Evolutionary conservation across 64 coral and sea anemone species (phyloP).

Genomic region (Stylophora pistillata): DNA sequence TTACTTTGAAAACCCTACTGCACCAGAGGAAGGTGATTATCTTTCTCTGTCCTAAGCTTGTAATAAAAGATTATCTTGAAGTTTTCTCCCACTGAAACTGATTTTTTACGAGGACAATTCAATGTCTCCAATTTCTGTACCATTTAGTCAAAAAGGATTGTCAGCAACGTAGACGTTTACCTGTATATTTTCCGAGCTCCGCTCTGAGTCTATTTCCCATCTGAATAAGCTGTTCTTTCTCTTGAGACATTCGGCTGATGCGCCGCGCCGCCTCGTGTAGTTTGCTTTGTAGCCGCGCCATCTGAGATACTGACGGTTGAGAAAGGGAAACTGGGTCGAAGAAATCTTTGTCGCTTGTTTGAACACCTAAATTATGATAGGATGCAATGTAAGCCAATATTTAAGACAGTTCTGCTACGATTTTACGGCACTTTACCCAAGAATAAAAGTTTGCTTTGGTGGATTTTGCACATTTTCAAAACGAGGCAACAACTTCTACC

Average conservation of each 20-base stretch:
- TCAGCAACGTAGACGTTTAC: neutral
- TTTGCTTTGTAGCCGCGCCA: constrained; percentile 56
- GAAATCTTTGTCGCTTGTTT: constrained; percentile 3
- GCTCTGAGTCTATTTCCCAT: constrained; percentile 93
- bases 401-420: too few relatives aligned
- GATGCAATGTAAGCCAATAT: neutral
- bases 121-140: neutral
- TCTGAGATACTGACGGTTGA: constrained; percentile 17
- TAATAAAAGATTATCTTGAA: too few relatives aligned
- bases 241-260: constrained; percentile 70
- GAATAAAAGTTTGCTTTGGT: too few relatives aligned
- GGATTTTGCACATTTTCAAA: too few relatives aligned
- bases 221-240: constrained; percentile 95
- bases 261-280: constrained; percentile 74
- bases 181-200: constrained; percentile 68
- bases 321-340: neutral
- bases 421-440: too few relatives aligned
- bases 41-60: too few relatives aligned
- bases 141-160: neutral
- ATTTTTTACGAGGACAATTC: too few relatives aligned
- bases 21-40: too few relatives aligned
- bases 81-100: too few relatives aligned
- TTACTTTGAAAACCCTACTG: too few relatives aligned
- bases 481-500: neutral
- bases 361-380: neutral